Percentiles rank a stretch among this genome's conserved stretches.
Evolutionary conservation across 2,888 invertebrate genomes (phyloP).

Genomic region (Athetis lepigone): DNA sequence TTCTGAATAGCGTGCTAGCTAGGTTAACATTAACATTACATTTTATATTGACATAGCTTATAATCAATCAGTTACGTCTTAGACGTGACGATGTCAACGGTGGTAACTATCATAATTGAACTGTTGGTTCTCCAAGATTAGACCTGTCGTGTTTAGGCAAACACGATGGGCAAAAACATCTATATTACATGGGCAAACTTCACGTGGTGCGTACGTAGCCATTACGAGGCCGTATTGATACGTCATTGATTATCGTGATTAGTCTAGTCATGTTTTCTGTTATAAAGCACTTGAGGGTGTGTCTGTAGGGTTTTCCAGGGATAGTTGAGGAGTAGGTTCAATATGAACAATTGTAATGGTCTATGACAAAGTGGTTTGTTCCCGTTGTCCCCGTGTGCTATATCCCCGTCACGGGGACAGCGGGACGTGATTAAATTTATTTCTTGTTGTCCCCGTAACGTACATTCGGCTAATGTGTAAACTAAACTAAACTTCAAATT

Average conservation of each 20-base stretch:
- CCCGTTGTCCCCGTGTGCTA: too few relatives aligned
- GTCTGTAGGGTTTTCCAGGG: not conserved
- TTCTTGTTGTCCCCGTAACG: too few relatives aligned
- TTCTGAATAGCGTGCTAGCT: not conserved
- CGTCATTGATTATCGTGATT: slow-evolving; percentile 27
- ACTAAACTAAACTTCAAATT: too few relatives aligned
- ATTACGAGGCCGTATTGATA: slow-evolving; percentile 21
- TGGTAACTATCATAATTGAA: slow-evolving; percentile 68
- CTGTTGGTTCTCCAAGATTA: slow-evolving; percentile 67
- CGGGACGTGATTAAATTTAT: too few relatives aligned
- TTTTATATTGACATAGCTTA: slow-evolving; percentile 15
- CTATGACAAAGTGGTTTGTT: too few relatives aligned
- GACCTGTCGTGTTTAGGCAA: slow-evolving; percentile 60
- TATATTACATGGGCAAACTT: slow-evolving; percentile 32
- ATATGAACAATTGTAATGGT: too few relatives aligned
- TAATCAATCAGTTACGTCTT: slow-evolving; percentile 39
- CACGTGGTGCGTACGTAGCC: slow-evolving; percentile 15
- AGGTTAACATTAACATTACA: slow-evolving; percentile 28
- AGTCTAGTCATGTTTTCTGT: not conserved
- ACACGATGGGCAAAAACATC: slow-evolving; percentile 36
- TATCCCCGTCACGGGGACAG: too few relatives aligned
- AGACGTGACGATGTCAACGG: slow-evolving; percentile 38
- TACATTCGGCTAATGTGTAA: too few relatives aligned
- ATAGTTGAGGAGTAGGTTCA: too few relatives aligned
- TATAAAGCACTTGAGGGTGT: slow-evolving; percentile 7